Evolutionary conservation across 2,888 invertebrate genomes (phyloP).

Genomic region (Nephrotoma guestfalica): DNA sequence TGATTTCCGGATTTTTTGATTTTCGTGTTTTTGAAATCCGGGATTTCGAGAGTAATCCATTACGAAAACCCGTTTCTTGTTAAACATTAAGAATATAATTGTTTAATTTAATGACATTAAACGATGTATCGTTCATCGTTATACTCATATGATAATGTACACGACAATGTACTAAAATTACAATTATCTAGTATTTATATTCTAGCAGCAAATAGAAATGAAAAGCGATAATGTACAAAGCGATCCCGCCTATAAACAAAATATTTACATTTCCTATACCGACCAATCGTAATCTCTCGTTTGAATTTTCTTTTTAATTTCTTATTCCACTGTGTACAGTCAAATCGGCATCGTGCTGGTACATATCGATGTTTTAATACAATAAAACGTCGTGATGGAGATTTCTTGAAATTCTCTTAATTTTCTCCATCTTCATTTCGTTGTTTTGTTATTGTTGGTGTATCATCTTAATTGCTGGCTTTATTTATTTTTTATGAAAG

Average conservation of each 20-base stretch:
- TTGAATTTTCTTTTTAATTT: neutral
- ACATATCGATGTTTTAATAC: neutral
- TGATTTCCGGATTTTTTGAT: too few species aligned
- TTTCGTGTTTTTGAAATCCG: too few species aligned
- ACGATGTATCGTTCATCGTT: too few species aligned
- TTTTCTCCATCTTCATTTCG: neutral
- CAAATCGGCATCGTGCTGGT: neutral
- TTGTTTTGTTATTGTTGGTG: neutral
- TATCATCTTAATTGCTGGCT: neutral
- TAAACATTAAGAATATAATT: too few species aligned
- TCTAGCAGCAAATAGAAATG: neutral
- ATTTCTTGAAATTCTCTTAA: neutral
- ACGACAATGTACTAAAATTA: neutral
- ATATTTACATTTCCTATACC: neutral
- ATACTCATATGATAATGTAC: too few species aligned
- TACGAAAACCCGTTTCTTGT: too few species aligned
- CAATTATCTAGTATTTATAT: neutral
- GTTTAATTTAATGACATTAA: too few species aligned
- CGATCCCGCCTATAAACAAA: neutral
- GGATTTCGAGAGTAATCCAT: too few species aligned
- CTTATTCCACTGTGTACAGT: neutral
- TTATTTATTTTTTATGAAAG: neutral
- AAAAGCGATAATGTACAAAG: neutral
- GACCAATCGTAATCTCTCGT: neutral
- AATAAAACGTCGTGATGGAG: neutral